These are phyloP conservation scores for Crypturellus tataupa DNA, from an alignment of 2,797 vertebrate genomes.

Conservation along the genomic window DNA sequence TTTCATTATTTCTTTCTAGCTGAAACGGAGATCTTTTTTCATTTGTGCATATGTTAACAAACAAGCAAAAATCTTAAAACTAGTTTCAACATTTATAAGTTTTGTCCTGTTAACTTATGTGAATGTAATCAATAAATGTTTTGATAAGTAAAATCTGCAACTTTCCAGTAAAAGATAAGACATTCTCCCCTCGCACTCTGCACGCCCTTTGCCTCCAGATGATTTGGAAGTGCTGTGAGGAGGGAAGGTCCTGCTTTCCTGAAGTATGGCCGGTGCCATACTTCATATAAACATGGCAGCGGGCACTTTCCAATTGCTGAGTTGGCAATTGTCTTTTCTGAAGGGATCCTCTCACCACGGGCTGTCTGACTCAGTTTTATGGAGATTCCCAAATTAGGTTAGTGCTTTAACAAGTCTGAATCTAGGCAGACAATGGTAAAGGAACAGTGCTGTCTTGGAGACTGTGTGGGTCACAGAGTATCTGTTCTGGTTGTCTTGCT, in stretches of 20 bases:
- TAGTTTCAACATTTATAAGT: neutral
- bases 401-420: neutral
- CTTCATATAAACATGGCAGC: neutral
- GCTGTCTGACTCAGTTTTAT: neutral
- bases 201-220: neutral
- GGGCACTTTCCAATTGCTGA: neutral
- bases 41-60: neutral
- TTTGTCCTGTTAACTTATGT: neutral
- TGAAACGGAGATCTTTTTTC: neutral
- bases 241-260: neutral
- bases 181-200: neutral
- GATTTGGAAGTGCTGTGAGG: neutral
- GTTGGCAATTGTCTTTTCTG: neutral
- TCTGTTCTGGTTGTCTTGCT: neutral
- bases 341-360: neutral
- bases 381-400: neutral
- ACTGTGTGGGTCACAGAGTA: neutral
- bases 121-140: neutral
- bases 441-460: neutral
- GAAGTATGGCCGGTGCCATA: neutral
- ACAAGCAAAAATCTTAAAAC: neutral
- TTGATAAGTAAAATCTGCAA: neutral
- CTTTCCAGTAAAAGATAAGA: neutral
- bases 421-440: neutral
- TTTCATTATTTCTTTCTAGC: neutral